These are phyloP conservation scores for Verasper variegatus DNA, from an alignment of 2,113 vertebrate species.

Conservation along the genomic window DNA sequence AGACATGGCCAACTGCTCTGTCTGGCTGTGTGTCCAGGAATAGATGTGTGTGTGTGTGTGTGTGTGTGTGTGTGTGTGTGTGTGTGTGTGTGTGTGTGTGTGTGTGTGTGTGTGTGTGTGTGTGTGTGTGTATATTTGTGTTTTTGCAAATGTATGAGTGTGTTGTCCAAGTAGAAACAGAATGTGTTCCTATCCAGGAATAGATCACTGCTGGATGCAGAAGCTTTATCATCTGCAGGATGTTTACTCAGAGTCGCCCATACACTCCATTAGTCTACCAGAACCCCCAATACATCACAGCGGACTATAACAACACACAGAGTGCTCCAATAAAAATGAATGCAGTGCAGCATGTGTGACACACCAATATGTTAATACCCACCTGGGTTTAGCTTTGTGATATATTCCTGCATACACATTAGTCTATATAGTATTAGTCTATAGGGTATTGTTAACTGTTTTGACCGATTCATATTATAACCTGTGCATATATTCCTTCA, in stretches of 20 bases:
- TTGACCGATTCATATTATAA: background rate
- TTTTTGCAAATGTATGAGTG: constrained; percentile 18
- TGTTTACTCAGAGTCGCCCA: constrained; percentile 66
- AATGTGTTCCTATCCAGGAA: constrained; percentile 59
- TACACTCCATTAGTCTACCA: constrained; percentile 64
- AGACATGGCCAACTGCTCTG: constrained; percentile 36
- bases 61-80: constrained; percentile 2
- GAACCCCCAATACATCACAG: constrained; percentile 56
- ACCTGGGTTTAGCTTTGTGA: constrained; percentile 14
- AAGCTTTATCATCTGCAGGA: constrained; percentile 69
- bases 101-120: constrained; percentile 3
- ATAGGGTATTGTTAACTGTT: constrained; percentile 3
- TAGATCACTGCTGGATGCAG: constrained; percentile 67
- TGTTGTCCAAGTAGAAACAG: constrained; percentile 55
- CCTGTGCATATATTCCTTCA: background rate
- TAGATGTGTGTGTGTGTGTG: constrained; percentile 29
- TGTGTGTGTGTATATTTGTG: constrained; percentile 12
- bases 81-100: constrained; percentile 13
- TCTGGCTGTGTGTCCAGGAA: constrained; percentile 63
- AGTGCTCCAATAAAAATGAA: constrained; percentile 55
- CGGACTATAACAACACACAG: constrained; percentile 54
- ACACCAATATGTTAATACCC: constrained; percentile 52
- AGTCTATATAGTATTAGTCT: constrained; percentile 15
- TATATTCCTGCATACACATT: constrained; percentile 26
- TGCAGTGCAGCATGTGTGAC: constrained; percentile 46